Conservation (phyloP, 1,140 invertebrate species). For the Eufriesea mexicana region DNA sequence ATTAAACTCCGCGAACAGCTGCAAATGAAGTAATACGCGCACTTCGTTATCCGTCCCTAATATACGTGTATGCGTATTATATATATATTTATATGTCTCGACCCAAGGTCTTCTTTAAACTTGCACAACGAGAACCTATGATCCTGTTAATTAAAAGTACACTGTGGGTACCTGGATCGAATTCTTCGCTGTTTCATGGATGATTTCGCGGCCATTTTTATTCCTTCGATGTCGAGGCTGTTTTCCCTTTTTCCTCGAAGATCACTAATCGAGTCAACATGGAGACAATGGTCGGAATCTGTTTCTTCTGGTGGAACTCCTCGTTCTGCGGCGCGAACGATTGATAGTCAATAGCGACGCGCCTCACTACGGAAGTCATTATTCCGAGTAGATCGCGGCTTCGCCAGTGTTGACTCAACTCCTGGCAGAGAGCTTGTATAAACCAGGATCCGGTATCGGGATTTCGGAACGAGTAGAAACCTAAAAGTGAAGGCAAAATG, state of each 20-base stretch:
- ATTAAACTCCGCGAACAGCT: slow-evolving; percentile 22
- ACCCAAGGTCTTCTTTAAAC: background rate
- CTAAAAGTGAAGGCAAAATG: slow-evolving; percentile 72
- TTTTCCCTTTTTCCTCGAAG: slow-evolving; percentile 57
- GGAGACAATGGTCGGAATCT: slow-evolving; percentile 88
- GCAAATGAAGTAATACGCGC: background rate
- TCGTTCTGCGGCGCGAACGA: slow-evolving; percentile 83
- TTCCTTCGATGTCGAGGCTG: background rate
- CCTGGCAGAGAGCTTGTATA: slow-evolving; percentile 86
- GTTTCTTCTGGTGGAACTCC: slow-evolving; percentile 86
- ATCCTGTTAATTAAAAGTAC: slow-evolving; percentile 3
- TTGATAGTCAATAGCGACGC: slow-evolving; percentile 86
- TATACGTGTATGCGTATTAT: background rate
- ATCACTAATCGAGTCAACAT: slow-evolving; percentile 85
- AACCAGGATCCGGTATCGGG: slow-evolving; percentile 89
- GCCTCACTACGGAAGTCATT: slow-evolving; percentile 86
- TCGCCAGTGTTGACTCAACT: slow-evolving; percentile 81
- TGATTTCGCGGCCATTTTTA: no score
- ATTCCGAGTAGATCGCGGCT: slow-evolving; percentile 85
- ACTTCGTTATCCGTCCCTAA: background rate
- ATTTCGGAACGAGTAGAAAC: slow-evolving; percentile 89
- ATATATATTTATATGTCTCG: background rate
- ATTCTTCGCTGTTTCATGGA: background rate
- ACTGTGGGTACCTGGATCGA: slow-evolving; percentile 1
- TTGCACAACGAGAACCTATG: background rate